Base-by-base conservation (phyloP, 1,140 invertebrate genomes). In the Chrysomallon squamiferum region DNA sequence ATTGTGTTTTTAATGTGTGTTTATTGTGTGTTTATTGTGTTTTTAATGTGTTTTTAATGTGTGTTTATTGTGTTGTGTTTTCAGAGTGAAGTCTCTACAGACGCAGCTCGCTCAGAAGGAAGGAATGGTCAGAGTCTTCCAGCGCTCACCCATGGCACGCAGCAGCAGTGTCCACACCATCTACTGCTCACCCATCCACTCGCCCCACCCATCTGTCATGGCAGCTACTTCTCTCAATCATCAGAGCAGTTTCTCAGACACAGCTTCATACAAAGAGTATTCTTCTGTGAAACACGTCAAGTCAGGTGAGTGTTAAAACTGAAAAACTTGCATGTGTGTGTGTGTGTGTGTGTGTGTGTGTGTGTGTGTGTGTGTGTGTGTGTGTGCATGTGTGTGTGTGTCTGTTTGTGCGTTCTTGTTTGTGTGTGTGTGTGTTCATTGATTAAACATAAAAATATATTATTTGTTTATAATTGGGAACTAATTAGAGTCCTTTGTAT, bases 41-140 rank as follows among this genome's bases (percentile, higher is more conserved):
- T n/a, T n/a, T n/a, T n/a, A n/a, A n/a, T n/a, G n/a, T n/a, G n/a
- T n/a, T n/a, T n/a, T n/a, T n/a, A n/a, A n/a, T n/a, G n/a, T n/a
- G n/a, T n/a, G n/a, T n/a, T 38, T 5, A 38, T 15, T 38, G 35
- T 38, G 35, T 45, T 47, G 59, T 62, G 41, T 29, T 30, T 80
- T 6, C 75, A 94, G 93, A 80, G 89, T 95, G 62, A 94, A 94
- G 86, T 92, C 94, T 84, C 81, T 95, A 47, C 93, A 96, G 84
- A 93, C 93, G 1, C 93, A 94, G 79, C 87, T 95, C 59, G 92
- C 92, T 0, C 93, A 95, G 84, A 90, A 91, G 69, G 93, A 96
- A 82, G 93, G 93, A 0, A 95, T 95, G 92, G 94, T 96, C 68
- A 90, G 91, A 70, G 93, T 95, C 3, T 87, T 95, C 20, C 93